phyloP scores from a whole-genome alignment of 2,797 vertebrate genomes.

The Pangasius sanitwongsei region DNA sequence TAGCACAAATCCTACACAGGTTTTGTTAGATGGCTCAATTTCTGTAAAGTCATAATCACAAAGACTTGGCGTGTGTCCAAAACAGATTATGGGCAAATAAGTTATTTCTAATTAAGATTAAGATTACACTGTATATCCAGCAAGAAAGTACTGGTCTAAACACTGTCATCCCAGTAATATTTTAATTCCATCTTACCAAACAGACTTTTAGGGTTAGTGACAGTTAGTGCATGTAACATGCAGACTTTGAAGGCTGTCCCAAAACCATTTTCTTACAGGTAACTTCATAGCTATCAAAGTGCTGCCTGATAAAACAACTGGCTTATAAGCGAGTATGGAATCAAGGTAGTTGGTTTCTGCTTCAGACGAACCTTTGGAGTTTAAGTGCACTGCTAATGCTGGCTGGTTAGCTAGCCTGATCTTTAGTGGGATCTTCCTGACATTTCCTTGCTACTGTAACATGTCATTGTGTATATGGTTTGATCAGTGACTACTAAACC shows the following conservation, averaged over 20 bases:
- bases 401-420: not conserved
- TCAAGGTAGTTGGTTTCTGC: no score
- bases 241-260: no score
- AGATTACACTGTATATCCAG: not conserved
- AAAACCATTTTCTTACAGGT: not conserved
- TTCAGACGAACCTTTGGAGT: no score
- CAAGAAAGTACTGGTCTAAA: no score
- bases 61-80: no score
- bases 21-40: not conserved
- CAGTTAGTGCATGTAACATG: not conserved
- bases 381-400: no score
- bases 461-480: not conserved
- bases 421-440: not conserved
- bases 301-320: not conserved
- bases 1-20: not conserved
- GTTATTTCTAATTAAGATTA: not conserved
- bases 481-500: not conserved
- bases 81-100: no score
- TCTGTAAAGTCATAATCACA: no score
- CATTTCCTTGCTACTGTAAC: not conserved
- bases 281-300: not conserved
- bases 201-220: not conserved
- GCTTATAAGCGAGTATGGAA: not conserved
- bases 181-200: not conserved
- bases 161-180: not conserved